Evolutionary conservation across 2,113 vertebrate genomes (phyloP).

Genomic region (Scartelaos histophorus): DNA sequence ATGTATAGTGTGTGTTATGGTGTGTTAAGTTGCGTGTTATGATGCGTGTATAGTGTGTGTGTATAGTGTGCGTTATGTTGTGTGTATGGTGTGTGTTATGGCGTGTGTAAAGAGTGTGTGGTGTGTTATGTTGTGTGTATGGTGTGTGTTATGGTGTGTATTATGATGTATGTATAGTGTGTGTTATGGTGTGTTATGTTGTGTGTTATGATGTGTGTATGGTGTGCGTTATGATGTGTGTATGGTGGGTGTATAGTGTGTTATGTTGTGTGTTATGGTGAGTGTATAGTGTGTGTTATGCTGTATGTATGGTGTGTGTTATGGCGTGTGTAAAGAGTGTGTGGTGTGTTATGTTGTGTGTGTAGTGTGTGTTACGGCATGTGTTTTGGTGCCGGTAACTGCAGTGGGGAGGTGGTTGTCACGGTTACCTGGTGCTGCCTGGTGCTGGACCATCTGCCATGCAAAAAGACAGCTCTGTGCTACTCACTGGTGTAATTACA

Average conservation of each 20-base stretch:
- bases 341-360: neutral
- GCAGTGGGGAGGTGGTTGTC: constrained; percentile 73
- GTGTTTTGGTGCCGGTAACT: constrained; percentile 44
- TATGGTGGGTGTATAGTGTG: constrained; percentile 12
- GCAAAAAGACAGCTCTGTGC: constrained; percentile 77
- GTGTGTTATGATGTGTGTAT: neutral
- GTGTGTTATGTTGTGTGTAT: constrained; percentile 25
- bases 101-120: neutral
- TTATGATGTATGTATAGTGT: neutral
- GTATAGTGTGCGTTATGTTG: no score
- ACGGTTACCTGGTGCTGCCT: constrained; percentile 87
- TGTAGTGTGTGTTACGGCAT: neutral
- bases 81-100: neutral
- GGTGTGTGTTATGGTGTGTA: neutral
- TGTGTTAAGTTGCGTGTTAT: no score
- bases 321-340: neutral
- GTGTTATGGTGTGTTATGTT: neutral
- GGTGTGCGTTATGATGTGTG: neutral
- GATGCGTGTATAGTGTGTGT: no score
- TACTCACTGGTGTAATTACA: constrained; percentile 80
- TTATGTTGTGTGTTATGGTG: neutral
- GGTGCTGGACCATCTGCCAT: constrained; percentile 86
- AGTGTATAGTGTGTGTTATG: neutral
- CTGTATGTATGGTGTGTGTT: neutral
- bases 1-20: no score